Base-by-base conservation (phyloP, 2,888 invertebrate species). In the Prenolepis imparis region DNA sequence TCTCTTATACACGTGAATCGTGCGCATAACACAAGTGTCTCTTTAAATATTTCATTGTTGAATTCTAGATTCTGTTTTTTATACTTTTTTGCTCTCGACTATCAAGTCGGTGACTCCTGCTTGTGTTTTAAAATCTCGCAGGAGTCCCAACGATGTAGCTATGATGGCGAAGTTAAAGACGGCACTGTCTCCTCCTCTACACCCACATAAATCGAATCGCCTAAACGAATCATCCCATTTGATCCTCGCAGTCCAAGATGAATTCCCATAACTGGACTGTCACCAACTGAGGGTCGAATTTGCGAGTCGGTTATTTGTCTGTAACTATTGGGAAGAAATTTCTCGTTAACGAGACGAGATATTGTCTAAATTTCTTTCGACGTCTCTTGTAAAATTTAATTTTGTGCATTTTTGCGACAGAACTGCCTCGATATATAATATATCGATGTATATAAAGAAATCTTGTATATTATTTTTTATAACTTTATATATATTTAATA, bases 131-230 rank as follows among this genome's bases (percentile, higher is more conserved):
- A 70, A 9, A 74, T 32, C 36, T 92, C 93, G 84, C 94, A 94
- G 21, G 94, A 94, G 90, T 92, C 93, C 94, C 94, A 94, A 11
- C 94, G 93, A 57, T 91, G 88, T 86, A 93, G 94, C 93, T 94
- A 94, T 84, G 92, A 92, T 1, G 94, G 93, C 57, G 93, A 90
- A 28, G 84, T 52, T 61, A 89, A 32, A 5, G 84, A 24, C 1
- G 88, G 77, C 9, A 21, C 80, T 15, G 21, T 81, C 0, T 85
- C 84, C 8, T 92, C 90, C 0, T 94, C 92, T 0, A 95, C 93
- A 48, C 94, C 95, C 0, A 96, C 95, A 92, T 95, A 96, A 83
- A 96, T 92, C 0, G 95, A 87, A 91, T 96, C 96, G 5, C 95
- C 95, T 3, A 95, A 87, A 70, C 94, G 95, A 0, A 96, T 93